A percentile compares a stretch with the other conserved stretches of the same genome.
phyloP scores from a whole-genome alignment of 2,797 vertebrate species.

The Gallinago nigripennis region DNA sequence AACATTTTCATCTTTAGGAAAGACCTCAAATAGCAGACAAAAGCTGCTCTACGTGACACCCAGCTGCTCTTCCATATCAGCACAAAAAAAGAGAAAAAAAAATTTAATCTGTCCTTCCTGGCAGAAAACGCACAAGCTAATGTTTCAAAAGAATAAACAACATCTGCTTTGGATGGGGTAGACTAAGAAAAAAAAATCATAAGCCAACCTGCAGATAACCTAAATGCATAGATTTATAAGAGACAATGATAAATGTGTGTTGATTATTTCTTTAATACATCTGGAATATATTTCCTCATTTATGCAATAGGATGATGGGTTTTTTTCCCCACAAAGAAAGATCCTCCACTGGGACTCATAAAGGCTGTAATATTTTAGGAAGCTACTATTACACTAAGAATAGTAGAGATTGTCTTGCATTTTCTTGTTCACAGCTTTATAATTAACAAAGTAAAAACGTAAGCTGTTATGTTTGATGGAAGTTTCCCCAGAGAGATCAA shows the following conservation, averaged over 20 bases:
- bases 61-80: background rate
- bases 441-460: conserved; percentile 66
- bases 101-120: background rate
- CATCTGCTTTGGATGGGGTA: background rate
- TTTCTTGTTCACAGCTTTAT: conserved; percentile 63
- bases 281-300: background rate
- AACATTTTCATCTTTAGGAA: background rate
- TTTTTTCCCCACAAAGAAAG: background rate
- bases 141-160: background rate
- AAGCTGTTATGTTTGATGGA: conserved; percentile 48
- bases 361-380: conserved; percentile 52
- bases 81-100: background rate
- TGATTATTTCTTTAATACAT: conserved; percentile 21
- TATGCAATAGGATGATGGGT: background rate
- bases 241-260: background rate
- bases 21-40: background rate
- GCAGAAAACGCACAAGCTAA: background rate
- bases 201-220: background rate
- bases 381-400: conserved; percentile 50
- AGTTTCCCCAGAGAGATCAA: conserved; percentile 55
- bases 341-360: conserved; percentile 31
- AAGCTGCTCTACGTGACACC: background rate
- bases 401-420: conserved; percentile 42
- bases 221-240: background rate
- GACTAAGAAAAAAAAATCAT: background rate